phyloP scores from a whole-genome alignment of 1,140 invertebrate species.

The Megalonaias nervosa region DNA sequence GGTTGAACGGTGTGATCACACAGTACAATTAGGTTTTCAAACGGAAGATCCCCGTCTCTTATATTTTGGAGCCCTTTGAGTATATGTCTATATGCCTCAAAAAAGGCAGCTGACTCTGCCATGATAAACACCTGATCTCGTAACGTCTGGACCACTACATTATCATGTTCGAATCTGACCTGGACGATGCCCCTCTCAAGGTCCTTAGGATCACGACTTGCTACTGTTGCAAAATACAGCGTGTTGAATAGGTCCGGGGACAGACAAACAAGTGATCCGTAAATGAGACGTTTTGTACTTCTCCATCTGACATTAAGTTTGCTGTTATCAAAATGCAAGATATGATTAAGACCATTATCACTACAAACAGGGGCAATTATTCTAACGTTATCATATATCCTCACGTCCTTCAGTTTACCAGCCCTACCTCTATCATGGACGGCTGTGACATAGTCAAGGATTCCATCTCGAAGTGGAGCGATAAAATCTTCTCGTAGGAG shows the following conservation, averaged over 20 bases:
- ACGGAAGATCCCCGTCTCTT: slow-evolving; percentile 65
- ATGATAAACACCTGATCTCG: slow-evolving; percentile 50
- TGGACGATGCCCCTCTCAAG: slow-evolving; percentile 43
- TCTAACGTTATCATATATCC: slow-evolving; percentile 56
- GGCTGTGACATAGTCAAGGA: slow-evolving; percentile 43
- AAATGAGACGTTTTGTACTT: slow-evolving; percentile 77
- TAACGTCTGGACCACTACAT: slow-evolving; percentile 30
- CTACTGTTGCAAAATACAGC: slow-evolving; percentile 80
- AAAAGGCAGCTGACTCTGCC: slow-evolving; percentile 73
- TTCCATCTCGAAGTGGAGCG: slow-evolving; percentile 66
- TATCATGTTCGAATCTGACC: slow-evolving; percentile 65
- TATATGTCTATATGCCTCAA: slow-evolving; percentile 73
- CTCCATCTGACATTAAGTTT: slow-evolving; percentile 63
- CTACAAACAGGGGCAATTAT: slow-evolving; percentile 38
- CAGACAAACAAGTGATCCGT: slow-evolving; percentile 81
- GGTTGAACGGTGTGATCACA: slow-evolving; percentile 46
- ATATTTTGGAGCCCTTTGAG: slow-evolving; percentile 68
- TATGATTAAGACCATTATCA: slow-evolving; percentile 41
- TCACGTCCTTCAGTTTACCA: slow-evolving; percentile 38
- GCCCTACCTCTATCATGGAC: slow-evolving; percentile 14
- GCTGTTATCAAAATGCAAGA: slow-evolving; percentile 58
- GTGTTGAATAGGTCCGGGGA: slow-evolving; percentile 79
- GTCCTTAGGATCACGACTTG: slow-evolving; percentile 72
- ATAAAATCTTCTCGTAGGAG: slow-evolving; percentile 81
- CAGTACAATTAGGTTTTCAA: slow-evolving; percentile 60